Evolutionary conservation across 2,888 invertebrate genomes (phyloP).

Genomic region (Chaetogeoica ovagalla): DNA sequence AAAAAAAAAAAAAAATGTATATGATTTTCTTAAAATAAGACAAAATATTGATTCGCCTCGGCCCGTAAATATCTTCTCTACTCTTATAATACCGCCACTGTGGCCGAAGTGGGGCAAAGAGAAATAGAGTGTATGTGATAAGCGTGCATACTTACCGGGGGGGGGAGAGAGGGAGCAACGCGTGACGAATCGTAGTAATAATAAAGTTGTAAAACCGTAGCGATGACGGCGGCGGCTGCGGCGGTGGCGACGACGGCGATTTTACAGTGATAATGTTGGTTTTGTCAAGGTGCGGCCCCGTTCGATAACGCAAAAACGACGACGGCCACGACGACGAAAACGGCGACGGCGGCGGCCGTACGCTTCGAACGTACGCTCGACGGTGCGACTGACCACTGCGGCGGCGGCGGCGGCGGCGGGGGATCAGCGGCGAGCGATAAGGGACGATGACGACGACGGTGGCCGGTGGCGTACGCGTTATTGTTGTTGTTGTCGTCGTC

Average conservation of each 20-base stretch:
- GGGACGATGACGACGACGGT: background rate
- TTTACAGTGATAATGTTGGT: conserved; percentile 17
- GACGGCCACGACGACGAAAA: background rate
- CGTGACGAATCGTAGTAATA: too few species aligned
- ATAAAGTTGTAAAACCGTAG: background rate
- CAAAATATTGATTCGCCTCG: too few species aligned
- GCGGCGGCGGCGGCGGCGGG: conserved; percentile 1
- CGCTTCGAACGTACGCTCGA: conserved; percentile 44
- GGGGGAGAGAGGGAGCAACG: too few species aligned
- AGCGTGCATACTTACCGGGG: too few species aligned
- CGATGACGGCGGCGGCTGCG: background rate
- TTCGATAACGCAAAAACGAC: conserved; percentile 33
- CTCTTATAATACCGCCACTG: too few species aligned
- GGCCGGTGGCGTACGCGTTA: conserved; percentile 8
- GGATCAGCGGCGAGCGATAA: conserved; percentile 46
- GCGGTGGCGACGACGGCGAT: conserved; percentile 1
- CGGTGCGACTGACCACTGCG: conserved; percentile 46
- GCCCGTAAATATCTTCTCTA: too few species aligned
- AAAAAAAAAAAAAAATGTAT: too few species aligned
- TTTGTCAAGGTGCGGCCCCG: conserved; percentile 20
- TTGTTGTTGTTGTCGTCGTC: conserved; percentile 28
- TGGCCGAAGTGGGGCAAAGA: too few species aligned
- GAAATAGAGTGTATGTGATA: too few species aligned
- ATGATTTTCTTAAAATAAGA: too few species aligned
- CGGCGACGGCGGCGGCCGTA: conserved; percentile 16